Evolutionary conservation across 2,888 invertebrate species (phyloP).

Genomic region (Tiliacea citrago): DNA sequence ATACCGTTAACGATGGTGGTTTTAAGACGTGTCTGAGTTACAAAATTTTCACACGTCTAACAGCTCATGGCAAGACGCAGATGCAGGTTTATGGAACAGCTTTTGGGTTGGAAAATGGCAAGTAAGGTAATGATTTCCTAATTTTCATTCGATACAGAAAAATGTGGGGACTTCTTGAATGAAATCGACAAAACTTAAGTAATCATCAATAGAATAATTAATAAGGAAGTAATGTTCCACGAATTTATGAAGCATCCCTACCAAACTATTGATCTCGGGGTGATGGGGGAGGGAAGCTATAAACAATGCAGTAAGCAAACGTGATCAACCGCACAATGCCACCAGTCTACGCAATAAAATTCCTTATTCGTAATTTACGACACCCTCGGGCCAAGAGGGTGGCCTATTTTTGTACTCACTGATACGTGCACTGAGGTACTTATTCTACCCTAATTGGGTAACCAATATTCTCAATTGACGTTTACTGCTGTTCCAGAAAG

Average conservation of each 20-base stretch:
- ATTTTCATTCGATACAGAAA: background rate
- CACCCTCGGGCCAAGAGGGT: conserved; percentile 38
- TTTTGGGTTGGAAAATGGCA: conserved; percentile 15
- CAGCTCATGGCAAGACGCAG: background rate
- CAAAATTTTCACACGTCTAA: conserved; percentile 45
- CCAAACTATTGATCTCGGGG: conserved; percentile 13
- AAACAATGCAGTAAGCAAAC: conserved; percentile 38
- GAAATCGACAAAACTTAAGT: no score
- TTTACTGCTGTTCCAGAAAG: conserved; percentile 52
- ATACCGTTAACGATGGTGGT: conserved; percentile 51
- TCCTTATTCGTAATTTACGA: conserved; percentile 36
- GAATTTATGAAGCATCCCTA: background rate
- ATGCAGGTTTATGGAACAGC: conserved; percentile 5
- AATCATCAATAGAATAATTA: conserved; percentile 4
- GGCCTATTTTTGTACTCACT: conserved; percentile 39
- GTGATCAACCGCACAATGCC: conserved; percentile 11
- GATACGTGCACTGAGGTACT: conserved; percentile 24
- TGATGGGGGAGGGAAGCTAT: background rate
- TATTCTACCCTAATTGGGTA: conserved; percentile 54
- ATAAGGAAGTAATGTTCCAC: background rate
- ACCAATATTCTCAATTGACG: conserved; percentile 60
- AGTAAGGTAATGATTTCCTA: background rate
- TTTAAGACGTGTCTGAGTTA: conserved; percentile 44
- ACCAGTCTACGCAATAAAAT: conserved; percentile 36
- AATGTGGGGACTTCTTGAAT: background rate